These are phyloP conservation scores for Chirona hameri DNA, from an alignment of 2,888 invertebrate genomes.

Conservation along the genomic window DNA sequence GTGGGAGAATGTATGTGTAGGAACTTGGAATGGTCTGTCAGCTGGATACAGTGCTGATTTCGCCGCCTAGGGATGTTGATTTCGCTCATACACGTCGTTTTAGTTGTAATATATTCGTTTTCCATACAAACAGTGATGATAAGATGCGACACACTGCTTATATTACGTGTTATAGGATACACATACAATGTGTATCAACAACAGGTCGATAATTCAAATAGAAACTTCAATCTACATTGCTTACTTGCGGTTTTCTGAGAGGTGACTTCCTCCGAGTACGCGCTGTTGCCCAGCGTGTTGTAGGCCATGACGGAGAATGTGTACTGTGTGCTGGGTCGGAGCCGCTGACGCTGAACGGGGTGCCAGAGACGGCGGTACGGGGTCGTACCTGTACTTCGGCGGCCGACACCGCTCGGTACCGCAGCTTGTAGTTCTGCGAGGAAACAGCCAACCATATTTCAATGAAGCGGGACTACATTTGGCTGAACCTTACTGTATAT, in stretches of 20 bases:
- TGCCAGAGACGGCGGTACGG: constrained; percentile 35
- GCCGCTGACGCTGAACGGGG: constrained; percentile 46
- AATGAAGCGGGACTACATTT: background rate
- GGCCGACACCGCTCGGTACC: background rate
- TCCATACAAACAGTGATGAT: too few relatives aligned
- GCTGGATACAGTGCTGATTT: too few relatives aligned
- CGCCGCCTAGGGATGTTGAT: too few relatives aligned
- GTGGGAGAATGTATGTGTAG: too few relatives aligned
- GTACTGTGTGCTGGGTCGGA: constrained; percentile 48
- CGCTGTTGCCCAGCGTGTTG: constrained; percentile 48
- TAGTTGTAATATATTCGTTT: too few relatives aligned
- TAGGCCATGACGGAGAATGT: constrained; percentile 48
- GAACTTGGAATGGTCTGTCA: too few relatives aligned
- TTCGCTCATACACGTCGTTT: too few relatives aligned
- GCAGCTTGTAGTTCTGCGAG: constrained; percentile 41
- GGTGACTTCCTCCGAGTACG: constrained; percentile 43
- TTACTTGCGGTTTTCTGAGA: background rate
- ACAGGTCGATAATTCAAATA: too few relatives aligned
- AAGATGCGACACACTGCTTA: too few relatives aligned
- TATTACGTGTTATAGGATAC: too few relatives aligned
- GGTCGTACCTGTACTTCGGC: background rate
- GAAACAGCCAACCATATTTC: background rate
- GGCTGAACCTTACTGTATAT: too few relatives aligned
- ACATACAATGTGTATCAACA: too few relatives aligned
- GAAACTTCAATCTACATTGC: background rate